Percentiles rank a stretch among this genome's conserved stretches.
These are phyloP conservation scores for Thyatira batis DNA, from an alignment of 2,888 invertebrate genomes.

Conservation along the genomic window DNA sequence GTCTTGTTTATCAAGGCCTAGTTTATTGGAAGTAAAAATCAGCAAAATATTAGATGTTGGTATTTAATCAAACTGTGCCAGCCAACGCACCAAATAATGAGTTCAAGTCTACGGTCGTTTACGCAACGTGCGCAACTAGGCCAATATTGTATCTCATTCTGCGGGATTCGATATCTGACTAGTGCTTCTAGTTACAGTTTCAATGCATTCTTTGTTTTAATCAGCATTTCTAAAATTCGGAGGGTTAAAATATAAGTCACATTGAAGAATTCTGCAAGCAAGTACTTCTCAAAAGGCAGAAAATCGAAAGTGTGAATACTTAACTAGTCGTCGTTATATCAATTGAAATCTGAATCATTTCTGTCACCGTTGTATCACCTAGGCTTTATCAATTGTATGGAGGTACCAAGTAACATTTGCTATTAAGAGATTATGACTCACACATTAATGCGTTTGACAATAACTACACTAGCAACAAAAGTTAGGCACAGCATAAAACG, in stretches of 20 bases:
- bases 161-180: constrained; percentile 25
- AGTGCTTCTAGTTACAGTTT: constrained; percentile 16
- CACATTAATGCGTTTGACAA: background rate
- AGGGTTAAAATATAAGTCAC: no score
- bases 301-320: no score
- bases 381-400: background rate
- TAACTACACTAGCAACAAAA: background rate
- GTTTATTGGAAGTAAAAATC: background rate
- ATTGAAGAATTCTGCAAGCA: no score
- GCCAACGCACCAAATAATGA: constrained; percentile 60
- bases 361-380: background rate
- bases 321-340: no score
- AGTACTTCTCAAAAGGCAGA: no score
- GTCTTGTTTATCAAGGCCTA: background rate
- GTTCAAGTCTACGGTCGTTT: constrained; percentile 77
- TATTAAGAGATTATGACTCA: background rate
- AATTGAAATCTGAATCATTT: no score
- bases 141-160: constrained; percentile 62
- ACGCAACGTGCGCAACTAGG: constrained; percentile 73
- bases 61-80: constrained; percentile 47
- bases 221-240: no score
- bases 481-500: background rate
- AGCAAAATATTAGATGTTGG: constrained; percentile 3
- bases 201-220: no score
- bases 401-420: background rate